Evolutionary conservation across 1,140 invertebrate species (phyloP).

Genomic region (Nymphalis io): DNA sequence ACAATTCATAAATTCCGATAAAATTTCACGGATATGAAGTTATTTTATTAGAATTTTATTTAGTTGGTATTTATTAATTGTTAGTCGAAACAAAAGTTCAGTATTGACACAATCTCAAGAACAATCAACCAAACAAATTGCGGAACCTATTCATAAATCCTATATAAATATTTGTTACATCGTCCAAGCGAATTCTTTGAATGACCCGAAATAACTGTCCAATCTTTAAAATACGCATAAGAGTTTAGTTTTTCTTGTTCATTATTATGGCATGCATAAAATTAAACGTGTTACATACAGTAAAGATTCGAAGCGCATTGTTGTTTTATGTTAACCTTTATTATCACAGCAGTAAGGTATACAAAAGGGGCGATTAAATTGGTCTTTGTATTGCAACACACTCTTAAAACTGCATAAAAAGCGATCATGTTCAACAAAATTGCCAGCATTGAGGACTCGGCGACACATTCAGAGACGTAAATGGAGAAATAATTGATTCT

Average conservation of each 20-base stretch:
- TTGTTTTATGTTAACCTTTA: constrained; percentile 17
- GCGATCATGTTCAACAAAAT: constrained; percentile 65
- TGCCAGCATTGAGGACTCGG: constrained; percentile 56
- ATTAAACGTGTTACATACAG: constrained; percentile 52
- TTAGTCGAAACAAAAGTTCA: constrained; percentile 16
- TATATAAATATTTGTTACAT: constrained; percentile 36
- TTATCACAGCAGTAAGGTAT: constrained; percentile 1
- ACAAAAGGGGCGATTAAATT: constrained; percentile 10
- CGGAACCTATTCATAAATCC: constrained; percentile 36
- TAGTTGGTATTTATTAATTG: constrained; percentile 21
- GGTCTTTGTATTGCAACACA: constrained; percentile 30
- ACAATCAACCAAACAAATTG: constrained; percentile 31
- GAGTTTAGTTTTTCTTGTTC: constrained; percentile 48
- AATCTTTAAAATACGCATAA: constrained; percentile 40
- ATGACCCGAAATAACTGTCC: constrained; percentile 41
- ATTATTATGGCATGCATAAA: constrained; percentile 55
- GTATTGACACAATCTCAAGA: constrained; percentile 18
- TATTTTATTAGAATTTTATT: constrained; percentile 16
- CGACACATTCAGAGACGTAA: constrained; percentile 61
- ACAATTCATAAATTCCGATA: constrained; percentile 8
- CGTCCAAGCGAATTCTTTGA: constrained; percentile 49
- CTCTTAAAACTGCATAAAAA: constrained; percentile 63
- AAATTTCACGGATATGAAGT: constrained; percentile 9
- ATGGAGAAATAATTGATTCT: constrained; percentile 77
- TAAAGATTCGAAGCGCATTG: constrained; percentile 12